A percentile compares a stretch with the other conserved stretches of the same genome.
These are phyloP conservation scores for Pristionchus entomophagus DNA, from an alignment of 2,888 invertebrate species.

Conservation along the genomic window DNA sequence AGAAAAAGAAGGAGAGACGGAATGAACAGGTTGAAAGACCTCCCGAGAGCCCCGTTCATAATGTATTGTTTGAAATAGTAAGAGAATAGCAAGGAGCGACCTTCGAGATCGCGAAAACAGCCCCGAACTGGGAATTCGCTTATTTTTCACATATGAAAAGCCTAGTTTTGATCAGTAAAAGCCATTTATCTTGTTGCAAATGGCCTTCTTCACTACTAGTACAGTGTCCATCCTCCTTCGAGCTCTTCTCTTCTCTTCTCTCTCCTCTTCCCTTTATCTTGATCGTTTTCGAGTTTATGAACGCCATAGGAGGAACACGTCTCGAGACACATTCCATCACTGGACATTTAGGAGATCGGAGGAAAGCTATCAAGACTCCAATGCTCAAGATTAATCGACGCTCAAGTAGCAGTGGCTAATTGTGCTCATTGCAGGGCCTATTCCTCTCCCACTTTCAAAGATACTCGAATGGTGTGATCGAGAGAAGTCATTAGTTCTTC, in stretches of 20 bases:
- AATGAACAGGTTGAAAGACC: background rate
- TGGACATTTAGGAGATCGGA: background rate
- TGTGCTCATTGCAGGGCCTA: too few relatives aligned
- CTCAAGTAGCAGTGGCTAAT: too few relatives aligned
- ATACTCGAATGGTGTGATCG: background rate
- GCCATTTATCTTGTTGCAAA: background rate
- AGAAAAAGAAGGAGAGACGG: background rate
- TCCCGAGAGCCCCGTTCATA: background rate
- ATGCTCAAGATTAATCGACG: too few relatives aligned
- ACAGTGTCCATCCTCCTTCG: background rate
- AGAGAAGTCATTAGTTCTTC: background rate
- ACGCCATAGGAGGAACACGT: background rate
- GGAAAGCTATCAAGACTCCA: background rate
- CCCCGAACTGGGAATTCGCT: too few relatives aligned
- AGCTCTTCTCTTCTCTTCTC: background rate
- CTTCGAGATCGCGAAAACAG: too few relatives aligned
- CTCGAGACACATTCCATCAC: background rate
- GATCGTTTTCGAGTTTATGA: constrained; percentile 26
- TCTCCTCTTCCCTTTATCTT: constrained; percentile 19
- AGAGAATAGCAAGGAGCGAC: too few relatives aligned
- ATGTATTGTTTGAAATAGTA: background rate
- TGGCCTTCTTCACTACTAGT: background rate
- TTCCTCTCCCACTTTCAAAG: background rate
- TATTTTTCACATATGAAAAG: too few relatives aligned
- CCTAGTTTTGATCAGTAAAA: too few relatives aligned